Evolutionary conservation across 2,797 vertebrate genomes (phyloP).

Genomic region (Mormyrops boulengeri): DNA sequence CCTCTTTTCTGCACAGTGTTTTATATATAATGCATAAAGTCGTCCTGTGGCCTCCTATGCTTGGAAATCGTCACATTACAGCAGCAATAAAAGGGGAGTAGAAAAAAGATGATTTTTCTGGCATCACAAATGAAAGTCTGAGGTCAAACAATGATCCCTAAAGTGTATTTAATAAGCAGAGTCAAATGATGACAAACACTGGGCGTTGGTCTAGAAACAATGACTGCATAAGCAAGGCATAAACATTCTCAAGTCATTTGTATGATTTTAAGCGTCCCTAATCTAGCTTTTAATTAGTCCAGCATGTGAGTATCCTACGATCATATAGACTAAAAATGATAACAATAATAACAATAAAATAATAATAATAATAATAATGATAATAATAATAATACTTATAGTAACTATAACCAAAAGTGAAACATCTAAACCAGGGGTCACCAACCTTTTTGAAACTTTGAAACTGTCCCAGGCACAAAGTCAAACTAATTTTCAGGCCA

Average conservation of each 20-base stretch:
- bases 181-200: slow-evolving; percentile 52
- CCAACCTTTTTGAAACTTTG: too few species aligned
- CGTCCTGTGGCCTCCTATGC: background rate
- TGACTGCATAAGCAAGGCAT: slow-evolving; percentile 28
- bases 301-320: background rate
- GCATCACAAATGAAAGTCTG: slow-evolving; percentile 34
- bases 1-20: background rate
- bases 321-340: background rate
- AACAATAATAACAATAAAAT: too few species aligned
- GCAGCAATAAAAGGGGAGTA: slow-evolving; percentile 40
- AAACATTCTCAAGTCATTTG: slow-evolving; percentile 34
- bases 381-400: background rate
- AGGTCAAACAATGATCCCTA: slow-evolving; percentile 47
- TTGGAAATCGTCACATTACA: slow-evolving; percentile 29
- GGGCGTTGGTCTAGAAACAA: slow-evolving; percentile 46
- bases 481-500: too few species aligned
- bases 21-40: background rate
- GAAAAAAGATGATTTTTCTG: slow-evolving; percentile 38
- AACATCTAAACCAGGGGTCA: background rate
- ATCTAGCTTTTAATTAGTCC: slow-evolving; percentile 3
- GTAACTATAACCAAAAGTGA: background rate
- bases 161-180: slow-evolving; percentile 43
- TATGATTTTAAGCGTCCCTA: slow-evolving; percentile 5
- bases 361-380: background rate
- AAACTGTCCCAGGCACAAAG: too few species aligned